Base-by-base conservation (phyloP, 2,113 vertebrate genomes). In the Triplophysa rosa region DNA sequence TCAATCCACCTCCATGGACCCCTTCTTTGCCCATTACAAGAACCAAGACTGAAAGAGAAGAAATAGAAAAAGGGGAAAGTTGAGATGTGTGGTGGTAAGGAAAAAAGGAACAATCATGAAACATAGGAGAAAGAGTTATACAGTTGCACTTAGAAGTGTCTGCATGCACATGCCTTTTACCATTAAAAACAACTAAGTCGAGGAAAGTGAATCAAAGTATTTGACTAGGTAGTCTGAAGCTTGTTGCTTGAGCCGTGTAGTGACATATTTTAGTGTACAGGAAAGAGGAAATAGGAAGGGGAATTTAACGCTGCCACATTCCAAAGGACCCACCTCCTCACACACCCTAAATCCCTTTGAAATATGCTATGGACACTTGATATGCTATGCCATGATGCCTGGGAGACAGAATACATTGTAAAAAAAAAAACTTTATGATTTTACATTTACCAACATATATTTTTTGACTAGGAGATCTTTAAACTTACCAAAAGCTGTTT, bases 1-100 rank as follows among this genome's bases (percentile, higher is more conserved):
- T 96, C 95, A 99, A 96, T 91, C 95, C 95, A 89, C 98, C 98
- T 95, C 98, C 97, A 89, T 99, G 97, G 94, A 97, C 94, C 93
- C 95, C 95, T 95, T 96, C 95, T 93, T 96, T 96, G 90, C 95
- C 95, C 95, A 96, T 96, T 95, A 95, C 95, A 94, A 96, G 95
- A 94, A 96, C 95, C 95, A 96, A 96, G 94, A 96, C 95, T 96
- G 95, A 93, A 96, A 96, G 91, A 95, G 94, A 93, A 94, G 91
- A 93, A 91, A 92, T 84, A 88, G 87, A 89, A 54, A 83, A 81
- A 84, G 52, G 77, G 61, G 61, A 88, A n/a, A 88, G 84, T 92
- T 91, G 93, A 91, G 76, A 82, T 92, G 90, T 91, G 92, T 52
- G 79, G 40, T 77, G 90, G 87, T 84, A 90, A 92, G 58, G 82